A percentile compares a stretch with the other conserved stretches of the same genome.
phyloP scores from a whole-genome alignment of 2,797 vertebrate genomes.

The Gila robusta region DNA sequence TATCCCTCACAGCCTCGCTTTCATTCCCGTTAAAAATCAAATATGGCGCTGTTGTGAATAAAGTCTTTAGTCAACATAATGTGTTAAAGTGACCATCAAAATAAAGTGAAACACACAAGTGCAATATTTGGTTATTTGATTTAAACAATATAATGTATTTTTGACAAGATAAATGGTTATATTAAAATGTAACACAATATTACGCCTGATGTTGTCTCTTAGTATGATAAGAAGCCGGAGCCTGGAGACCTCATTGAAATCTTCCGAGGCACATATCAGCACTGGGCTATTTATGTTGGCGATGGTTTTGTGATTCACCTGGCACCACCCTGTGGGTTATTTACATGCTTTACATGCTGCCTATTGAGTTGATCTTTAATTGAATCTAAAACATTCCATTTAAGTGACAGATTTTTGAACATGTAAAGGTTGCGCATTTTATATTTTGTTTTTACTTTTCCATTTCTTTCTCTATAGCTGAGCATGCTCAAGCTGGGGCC shows the following conservation, averaged over 20 bases:
- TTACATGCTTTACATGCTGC: not conserved
- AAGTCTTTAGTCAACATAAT: too few relatives aligned
- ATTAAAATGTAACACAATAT: not conserved
- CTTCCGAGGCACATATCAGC: constrained; percentile 76
- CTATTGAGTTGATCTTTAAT: not conserved
- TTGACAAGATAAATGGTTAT: not conserved
- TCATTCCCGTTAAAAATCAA: too few relatives aligned
- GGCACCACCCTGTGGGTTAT: constrained; percentile 78
- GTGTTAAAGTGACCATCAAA: too few relatives aligned
- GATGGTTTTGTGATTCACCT: constrained; percentile 81
- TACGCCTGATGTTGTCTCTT: not conserved
- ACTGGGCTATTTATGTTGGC: constrained; percentile 84
- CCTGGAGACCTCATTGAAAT: constrained; percentile 83
- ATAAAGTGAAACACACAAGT: not conserved
- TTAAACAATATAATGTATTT: not conserved
- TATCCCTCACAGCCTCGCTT: too few relatives aligned
- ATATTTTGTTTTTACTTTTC: not conserved
- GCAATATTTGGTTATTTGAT: not conserved
- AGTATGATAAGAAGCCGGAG: constrained; percentile 75
- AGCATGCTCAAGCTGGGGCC: constrained; percentile 69
- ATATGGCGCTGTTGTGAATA: too few relatives aligned
- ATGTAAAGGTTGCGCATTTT: not conserved
- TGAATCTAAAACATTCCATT: not conserved
- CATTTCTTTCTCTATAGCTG: constrained; percentile 68
- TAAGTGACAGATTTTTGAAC: not conserved